Evolutionary conservation across 2,888 invertebrate species (phyloP), one percentile per base, ranked within the genome.

Genomic region (Drosophila demipolita): DNA sequence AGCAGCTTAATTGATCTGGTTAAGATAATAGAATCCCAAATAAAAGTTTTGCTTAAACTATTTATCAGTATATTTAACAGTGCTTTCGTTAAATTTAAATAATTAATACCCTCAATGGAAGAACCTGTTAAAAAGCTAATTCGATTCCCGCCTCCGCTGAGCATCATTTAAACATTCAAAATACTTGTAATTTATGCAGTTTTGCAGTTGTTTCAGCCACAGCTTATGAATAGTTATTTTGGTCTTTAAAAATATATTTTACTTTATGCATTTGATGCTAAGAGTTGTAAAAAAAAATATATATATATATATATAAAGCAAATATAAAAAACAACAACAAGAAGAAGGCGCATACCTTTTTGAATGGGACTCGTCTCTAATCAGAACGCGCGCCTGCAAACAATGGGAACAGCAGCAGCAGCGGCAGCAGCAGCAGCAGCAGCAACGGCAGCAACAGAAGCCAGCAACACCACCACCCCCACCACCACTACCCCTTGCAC

Each of bases 301-400:
- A 38, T 17, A 17, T 0, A 38, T 4, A 17, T 38, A 45, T 29
- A 50, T 26, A 29, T 26, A 50, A 26, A 49, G 26, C 26, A 57
- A 57, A 57, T 32, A 42, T 57, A 57, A 63, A 58, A 23, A 60
- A 57, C 50, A 71, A 49, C 38, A 66, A 54, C 40, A 62, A 60
- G 35, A 66, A 38, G 35, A 53, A 54, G 63, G 54, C 45, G 78
- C 65, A 80, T 78, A 83, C 81, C 84, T 83, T 80, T 75, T 82
- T 77, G 69, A 80, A 80, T 78, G 80, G 80, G 60, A 60, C 78
- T 80, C 76, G 68, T 73, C 82, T 87, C 84, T 85, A 85, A 85
- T 85, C 84, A 85, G 83, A 81, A 68, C 81, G 87, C 83, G 89
- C 89, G 89, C 79, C 84, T 85, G 84, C 84, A 85, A 89, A 85